Evolutionary conservation across 2,113 vertebrate genomes (phyloP).

Genomic region (Lampris incognitus): DNA sequence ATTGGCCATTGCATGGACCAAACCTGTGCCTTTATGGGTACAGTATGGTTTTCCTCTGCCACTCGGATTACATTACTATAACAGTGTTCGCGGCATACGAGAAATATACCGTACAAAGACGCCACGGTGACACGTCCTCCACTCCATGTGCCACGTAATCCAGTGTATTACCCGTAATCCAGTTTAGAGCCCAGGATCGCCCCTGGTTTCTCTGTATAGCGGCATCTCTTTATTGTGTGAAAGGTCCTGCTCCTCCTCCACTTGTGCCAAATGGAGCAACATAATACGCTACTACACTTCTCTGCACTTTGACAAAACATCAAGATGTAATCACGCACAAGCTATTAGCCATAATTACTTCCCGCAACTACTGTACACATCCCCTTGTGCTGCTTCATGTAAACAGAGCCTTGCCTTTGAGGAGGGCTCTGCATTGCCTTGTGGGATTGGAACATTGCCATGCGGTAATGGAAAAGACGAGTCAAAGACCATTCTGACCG

Average conservation of each 20-base stretch:
- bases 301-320: conserved; percentile 52
- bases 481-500: conserved; percentile 51
- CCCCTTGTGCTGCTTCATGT: conserved; percentile 32
- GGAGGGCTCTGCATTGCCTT: conserved; percentile 28
- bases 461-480: conserved; percentile 67
- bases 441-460: conserved; percentile 66
- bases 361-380: conserved; percentile 56
- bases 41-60: too few relatives aligned
- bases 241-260: conserved; percentile 23
- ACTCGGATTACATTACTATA: too few relatives aligned
- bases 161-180: conserved; percentile 31
- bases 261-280: conserved; percentile 41
- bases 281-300: conserved; percentile 46
- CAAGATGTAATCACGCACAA: conserved; percentile 49
- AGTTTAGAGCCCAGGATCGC: conserved; percentile 23
- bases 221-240: conserved; percentile 51
- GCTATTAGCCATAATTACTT: conserved; percentile 36
- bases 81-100: conserved; percentile 38
- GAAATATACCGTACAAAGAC: background rate
- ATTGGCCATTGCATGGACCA: too few relatives aligned
- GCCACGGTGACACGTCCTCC: conserved; percentile 8
- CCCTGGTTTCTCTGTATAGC: conserved; percentile 21
- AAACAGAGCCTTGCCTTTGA: conserved; percentile 48
- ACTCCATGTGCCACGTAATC: conserved; percentile 38
- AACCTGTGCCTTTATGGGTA: too few relatives aligned